These are phyloP conservation scores for Coregonus sp. DNA, from an alignment of 2,797 vertebrate genomes.

Conservation along the genomic window DNA sequence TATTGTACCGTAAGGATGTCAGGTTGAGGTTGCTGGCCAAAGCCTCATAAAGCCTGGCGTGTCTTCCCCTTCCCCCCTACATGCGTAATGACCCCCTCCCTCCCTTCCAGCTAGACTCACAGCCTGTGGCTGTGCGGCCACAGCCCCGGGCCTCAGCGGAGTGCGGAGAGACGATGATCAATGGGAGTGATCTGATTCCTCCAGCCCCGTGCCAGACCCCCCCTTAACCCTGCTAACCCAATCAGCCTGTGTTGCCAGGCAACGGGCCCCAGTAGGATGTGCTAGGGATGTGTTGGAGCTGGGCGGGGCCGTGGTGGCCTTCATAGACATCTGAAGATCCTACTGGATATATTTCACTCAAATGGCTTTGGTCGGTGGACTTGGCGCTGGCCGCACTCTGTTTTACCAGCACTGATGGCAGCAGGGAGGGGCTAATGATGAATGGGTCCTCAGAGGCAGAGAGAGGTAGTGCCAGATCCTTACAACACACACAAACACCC, in stretches of 20 bases:
- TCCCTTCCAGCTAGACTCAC: slow-evolving; percentile 39
- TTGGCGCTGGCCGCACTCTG: slow-evolving; percentile 38
- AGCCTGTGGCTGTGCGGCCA: slow-evolving; percentile 58
- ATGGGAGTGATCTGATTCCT: slow-evolving; percentile 74
- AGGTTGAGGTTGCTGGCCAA: not conserved
- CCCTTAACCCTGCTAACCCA: slow-evolving; percentile 70
- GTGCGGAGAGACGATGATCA: slow-evolving; percentile 65
- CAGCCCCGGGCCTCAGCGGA: slow-evolving; percentile 58
- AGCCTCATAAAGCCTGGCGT: slow-evolving; percentile 47
- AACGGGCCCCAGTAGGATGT: slow-evolving; percentile 65
- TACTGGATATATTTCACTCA: slow-evolving; percentile 67
- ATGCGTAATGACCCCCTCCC: slow-evolving; percentile 46
- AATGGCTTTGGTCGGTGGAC: slow-evolving; percentile 49
- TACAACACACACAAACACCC: not conserved
- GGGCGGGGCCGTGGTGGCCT: slow-evolving; percentile 41
- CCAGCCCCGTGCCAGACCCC: slow-evolving; percentile 65
- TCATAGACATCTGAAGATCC: slow-evolving; percentile 57
- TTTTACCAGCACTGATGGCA: slow-evolving; percentile 35
- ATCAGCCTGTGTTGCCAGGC: slow-evolving; percentile 71
- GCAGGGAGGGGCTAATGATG: slow-evolving; percentile 37
- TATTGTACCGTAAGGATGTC: not conserved
- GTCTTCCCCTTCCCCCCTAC: slow-evolving; percentile 28
- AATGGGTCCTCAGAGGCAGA: slow-evolving; percentile 21
- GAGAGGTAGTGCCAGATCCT: slow-evolving; percentile 1
- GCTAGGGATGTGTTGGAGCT: slow-evolving; percentile 32